A percentile compares a stretch with the other conserved stretches of the same genome.
These are phyloP conservation scores for Ditylenchus dipsaci DNA, from an alignment of 1,140 invertebrate species.

Conservation along the genomic window DNA sequence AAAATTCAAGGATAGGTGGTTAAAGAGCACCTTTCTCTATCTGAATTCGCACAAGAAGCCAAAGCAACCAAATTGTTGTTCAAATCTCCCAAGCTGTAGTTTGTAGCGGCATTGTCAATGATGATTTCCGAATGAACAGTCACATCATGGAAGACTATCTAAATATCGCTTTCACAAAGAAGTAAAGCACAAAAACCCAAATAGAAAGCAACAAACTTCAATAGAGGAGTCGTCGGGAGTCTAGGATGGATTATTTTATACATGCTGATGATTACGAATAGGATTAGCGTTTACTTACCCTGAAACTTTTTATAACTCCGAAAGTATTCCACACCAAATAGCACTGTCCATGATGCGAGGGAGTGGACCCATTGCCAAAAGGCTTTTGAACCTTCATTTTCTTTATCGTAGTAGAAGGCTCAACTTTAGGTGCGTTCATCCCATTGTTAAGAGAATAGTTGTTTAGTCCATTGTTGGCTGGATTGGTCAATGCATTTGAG, in stretches of 20 bases:
- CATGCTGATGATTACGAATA: too few relatives aligned
- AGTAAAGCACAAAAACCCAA: slow-evolving; percentile 19
- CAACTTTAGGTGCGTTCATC: neutral
- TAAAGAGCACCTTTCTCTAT: slow-evolving; percentile 17
- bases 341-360: neutral
- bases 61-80: slow-evolving; percentile 15
- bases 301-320: slow-evolving; percentile 20
- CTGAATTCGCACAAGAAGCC: slow-evolving; percentile 14
- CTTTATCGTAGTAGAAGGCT: slow-evolving; percentile 14
- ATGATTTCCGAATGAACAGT: slow-evolving; percentile 25
- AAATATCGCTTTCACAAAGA: slow-evolving; percentile 5
- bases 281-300: too few relatives aligned
- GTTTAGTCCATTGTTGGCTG: too few relatives aligned
- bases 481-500: too few relatives aligned
- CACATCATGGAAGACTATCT: slow-evolving; percentile 23
- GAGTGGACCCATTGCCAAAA: slow-evolving; percentile 21
- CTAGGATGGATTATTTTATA: too few relatives aligned
- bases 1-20: neutral
- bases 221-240: slow-evolving; percentile 12
- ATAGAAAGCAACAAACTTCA: slow-evolving; percentile 18
- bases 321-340: slow-evolving; percentile 19
- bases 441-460: too few relatives aligned
- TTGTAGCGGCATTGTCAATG: slow-evolving; percentile 18
- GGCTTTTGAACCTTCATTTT: slow-evolving; percentile 15
- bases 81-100: slow-evolving; percentile 21